Conservation (phyloP, 2,113 vertebrate genomes). For the Pholis gunnellus region DNA sequence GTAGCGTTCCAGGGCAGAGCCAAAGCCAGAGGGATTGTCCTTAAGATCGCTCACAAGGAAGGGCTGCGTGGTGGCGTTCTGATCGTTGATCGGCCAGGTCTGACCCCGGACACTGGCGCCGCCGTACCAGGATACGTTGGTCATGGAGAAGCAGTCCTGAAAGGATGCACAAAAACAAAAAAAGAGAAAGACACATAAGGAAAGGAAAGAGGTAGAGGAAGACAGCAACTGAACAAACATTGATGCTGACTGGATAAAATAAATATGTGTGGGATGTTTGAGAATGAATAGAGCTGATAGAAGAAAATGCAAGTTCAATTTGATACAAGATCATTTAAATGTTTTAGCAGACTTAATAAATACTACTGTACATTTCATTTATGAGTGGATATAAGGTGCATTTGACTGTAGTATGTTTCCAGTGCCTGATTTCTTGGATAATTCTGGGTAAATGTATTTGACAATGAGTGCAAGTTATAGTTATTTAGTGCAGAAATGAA, state of each 20-base stretch:
- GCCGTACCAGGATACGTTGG: conserved; percentile 92
- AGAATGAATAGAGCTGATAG: not conserved
- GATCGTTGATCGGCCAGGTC: conserved; percentile 89
- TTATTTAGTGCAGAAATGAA: not conserved
- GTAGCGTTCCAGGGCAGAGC: conserved; percentile 90
- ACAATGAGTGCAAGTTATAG: not conserved
- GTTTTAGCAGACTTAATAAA: not conserved
- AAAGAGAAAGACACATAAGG: not conserved
- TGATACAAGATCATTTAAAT: not conserved
- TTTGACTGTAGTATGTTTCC: not conserved
- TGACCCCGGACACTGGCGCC: conserved; percentile 85
- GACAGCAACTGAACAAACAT: not conserved
- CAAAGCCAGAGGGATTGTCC: conserved; percentile 83
- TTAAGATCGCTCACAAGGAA: conserved; percentile 84
- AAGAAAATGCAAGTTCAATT: not conserved
- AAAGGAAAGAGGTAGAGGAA: not conserved
- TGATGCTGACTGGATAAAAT: not conserved
- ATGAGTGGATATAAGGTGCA: not conserved
- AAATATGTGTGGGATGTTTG: not conserved
- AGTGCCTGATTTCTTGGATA: not conserved
- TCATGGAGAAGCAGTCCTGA: conserved; percentile 94
- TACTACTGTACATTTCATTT: not conserved
- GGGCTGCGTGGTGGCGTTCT: conserved; percentile 84
- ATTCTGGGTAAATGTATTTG: not conserved
- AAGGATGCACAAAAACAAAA: not conserved